Evolutionary conservation across 2,888 invertebrate genomes (phyloP).

Genomic region (Uloborus plumipes): DNA sequence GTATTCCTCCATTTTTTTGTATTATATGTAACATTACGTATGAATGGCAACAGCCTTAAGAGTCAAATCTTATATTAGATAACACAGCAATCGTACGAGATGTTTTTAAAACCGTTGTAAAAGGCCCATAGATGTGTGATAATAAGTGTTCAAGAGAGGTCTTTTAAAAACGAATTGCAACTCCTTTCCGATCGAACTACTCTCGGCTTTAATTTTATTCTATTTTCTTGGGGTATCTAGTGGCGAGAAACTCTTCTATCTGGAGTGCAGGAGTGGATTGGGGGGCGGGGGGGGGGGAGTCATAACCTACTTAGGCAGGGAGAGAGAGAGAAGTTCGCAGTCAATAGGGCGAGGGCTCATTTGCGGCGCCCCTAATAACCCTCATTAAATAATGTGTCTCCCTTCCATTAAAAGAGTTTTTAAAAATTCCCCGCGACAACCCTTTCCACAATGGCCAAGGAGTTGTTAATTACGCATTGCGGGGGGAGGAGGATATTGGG

Average conservation of each 20-base stretch:
- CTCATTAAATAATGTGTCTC: constrained; percentile 64
- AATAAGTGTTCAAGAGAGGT: too few relatives aligned
- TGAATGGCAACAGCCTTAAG: too few relatives aligned
- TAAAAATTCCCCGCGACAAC: constrained; percentile 56
- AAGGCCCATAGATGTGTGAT: too few relatives aligned
- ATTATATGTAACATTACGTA: too few relatives aligned
- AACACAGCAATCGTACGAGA: too few relatives aligned
- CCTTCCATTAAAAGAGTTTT: constrained; percentile 60
- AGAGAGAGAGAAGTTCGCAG: constrained; percentile 37
- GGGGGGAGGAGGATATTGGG: not conserved
- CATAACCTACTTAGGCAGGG: constrained; percentile 58
- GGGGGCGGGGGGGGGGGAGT: constrained; percentile 18
- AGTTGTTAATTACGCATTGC: constrained; percentile 56
- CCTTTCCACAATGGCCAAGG: constrained; percentile 58
- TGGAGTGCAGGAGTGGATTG: not conserved
- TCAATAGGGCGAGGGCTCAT: constrained; percentile 63
- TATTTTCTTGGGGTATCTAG: constrained; percentile 36
- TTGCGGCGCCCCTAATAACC: constrained; percentile 64
- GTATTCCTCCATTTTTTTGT: too few relatives aligned
- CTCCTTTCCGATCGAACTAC: constrained; percentile 41
- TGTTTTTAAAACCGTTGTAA: too few relatives aligned
- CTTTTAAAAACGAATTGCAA: too few relatives aligned
- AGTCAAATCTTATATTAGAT: too few relatives aligned
- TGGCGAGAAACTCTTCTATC: not conserved
- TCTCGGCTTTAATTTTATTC: constrained; percentile 58